A percentile compares a stretch with the other conserved stretches of the same genome.
Evolutionary conservation across 2,797 vertebrate species (phyloP).

Genomic region (Distichodus sexfasciatus): DNA sequence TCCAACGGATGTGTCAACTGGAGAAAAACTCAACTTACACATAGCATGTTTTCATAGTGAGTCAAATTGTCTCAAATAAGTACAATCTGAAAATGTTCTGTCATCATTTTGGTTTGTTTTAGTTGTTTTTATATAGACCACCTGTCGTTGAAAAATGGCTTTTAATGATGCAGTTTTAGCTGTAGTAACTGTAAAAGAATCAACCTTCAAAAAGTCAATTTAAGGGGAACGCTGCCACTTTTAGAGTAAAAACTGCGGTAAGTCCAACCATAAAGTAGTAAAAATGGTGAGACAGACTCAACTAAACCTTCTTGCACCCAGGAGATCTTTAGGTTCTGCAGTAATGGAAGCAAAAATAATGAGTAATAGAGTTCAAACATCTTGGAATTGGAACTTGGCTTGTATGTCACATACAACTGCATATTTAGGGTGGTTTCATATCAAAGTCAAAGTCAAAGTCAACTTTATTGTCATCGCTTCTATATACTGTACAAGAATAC

Average conservation of each 20-base stretch:
- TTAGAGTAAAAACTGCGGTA: neutral
- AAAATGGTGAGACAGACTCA: neutral
- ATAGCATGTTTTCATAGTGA: slow-evolving; percentile 1
- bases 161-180: neutral
- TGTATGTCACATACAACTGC: no score
- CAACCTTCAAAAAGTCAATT: neutral
- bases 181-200: neutral
- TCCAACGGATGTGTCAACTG: neutral
- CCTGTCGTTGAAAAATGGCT: neutral
- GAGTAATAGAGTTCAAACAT: slow-evolving; percentile 3
- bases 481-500: no score
- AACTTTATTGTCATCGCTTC: no score
- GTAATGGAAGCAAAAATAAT: no score
- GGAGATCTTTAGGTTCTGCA: neutral
- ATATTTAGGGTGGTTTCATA: no score
- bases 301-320: neutral
- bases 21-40: slow-evolving; percentile 1
- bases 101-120: neutral
- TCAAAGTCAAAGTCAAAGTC: no score
- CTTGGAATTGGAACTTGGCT: neutral
- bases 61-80: no score
- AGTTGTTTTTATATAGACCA: neutral
- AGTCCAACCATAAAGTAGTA: neutral
- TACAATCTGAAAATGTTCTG: no score
- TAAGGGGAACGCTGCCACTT: neutral